Conservation (phyloP, 2,113 vertebrate genomes). For the Sylvia atricapilla region DNA sequence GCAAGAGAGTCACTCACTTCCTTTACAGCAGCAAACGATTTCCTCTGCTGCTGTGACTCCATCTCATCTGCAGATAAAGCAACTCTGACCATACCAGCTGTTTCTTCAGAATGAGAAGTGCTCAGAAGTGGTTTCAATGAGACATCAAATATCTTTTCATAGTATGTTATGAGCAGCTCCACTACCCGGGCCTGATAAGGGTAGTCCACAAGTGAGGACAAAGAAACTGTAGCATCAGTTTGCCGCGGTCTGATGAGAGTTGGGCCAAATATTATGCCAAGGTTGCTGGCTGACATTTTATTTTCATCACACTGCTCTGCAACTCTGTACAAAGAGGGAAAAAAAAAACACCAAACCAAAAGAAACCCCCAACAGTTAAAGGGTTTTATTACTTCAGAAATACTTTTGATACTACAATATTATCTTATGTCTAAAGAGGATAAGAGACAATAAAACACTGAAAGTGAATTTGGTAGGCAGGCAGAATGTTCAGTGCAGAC, state of each 20-base stretch:
- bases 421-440: background rate
- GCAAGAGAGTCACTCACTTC: constrained; percentile 78
- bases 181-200: constrained; percentile 92
- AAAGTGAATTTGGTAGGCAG: background rate
- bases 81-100: constrained; percentile 40
- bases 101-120: constrained; percentile 52
- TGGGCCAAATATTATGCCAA: constrained; percentile 96
- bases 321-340: constrained; percentile 74
- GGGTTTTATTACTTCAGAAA: background rate
- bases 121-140: constrained; percentile 75
- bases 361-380: background rate
- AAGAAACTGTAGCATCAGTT: constrained; percentile 86
- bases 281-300: constrained; percentile 97
- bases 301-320: constrained; percentile 90
- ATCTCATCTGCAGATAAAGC: constrained; percentile 76
- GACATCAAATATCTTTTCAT: constrained; percentile 90
- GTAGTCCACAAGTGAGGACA: constrained; percentile 95
- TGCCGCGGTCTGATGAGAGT: constrained; percentile 92
- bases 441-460: background rate
- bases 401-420: background rate
- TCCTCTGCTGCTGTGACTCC: constrained; percentile 78
- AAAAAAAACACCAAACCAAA: background rate
- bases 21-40: constrained; percentile 83
- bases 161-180: constrained; percentile 90
- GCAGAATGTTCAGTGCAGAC: background rate